Conservation (phyloP, 2,113 vertebrate species). For the mouse (Mus musculus) region DNA sequence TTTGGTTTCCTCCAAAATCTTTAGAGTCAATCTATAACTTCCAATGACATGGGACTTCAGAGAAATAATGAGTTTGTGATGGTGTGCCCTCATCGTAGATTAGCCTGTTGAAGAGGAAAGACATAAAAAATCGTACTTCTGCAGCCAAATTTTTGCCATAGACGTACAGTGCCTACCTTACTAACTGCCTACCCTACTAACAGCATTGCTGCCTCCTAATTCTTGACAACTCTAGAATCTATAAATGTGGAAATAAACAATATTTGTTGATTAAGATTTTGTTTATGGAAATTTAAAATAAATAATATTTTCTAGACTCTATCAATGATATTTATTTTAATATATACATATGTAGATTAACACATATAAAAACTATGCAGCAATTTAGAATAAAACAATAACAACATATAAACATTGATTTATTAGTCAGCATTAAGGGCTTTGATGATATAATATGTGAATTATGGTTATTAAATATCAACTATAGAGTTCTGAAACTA, state of each 20-base stretch:
- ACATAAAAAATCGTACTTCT: background rate
- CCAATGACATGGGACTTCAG: background rate
- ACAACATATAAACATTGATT: background rate
- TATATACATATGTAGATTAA: background rate
- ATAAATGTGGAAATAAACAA: background rate
- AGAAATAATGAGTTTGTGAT: background rate
- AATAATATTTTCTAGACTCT: background rate
- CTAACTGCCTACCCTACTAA: background rate
- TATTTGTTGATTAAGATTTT: background rate
- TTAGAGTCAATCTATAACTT: background rate
- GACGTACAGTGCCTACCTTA: background rate
- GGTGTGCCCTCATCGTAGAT: background rate
- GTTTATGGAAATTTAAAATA: background rate
- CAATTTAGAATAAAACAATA: background rate
- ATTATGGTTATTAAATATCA: background rate
- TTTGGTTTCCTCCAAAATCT: background rate
- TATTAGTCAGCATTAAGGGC: background rate
- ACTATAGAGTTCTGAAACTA: background rate
- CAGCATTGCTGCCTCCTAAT: accelerated
- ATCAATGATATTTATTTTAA: background rate
- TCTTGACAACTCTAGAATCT: background rate
- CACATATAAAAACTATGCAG: background rate
- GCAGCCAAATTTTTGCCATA: background rate
- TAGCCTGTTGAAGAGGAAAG: accelerated
- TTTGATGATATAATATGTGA: background rate